Conservation (phyloP, 1,140 invertebrate genomes). For the Philaenus spumarius region DNA sequence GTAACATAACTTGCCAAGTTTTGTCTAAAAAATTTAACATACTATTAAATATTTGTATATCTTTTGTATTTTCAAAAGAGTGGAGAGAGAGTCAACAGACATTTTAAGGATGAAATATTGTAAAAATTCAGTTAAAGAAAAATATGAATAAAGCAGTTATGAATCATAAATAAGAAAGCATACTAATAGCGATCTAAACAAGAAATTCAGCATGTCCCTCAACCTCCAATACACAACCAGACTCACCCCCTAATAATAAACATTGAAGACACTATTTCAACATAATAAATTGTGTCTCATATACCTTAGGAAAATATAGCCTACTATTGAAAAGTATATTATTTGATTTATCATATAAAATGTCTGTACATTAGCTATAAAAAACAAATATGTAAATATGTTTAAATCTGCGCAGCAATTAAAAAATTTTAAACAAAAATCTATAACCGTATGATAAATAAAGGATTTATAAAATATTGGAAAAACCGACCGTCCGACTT, state of each 20-base stretch:
- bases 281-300: neutral
- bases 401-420: neutral
- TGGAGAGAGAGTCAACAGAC: no score
- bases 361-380: constrained; percentile 1
- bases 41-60: no score
- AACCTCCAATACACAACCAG: no score
- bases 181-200: no score
- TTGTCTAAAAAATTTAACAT: no score
- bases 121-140: no score
- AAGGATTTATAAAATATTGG: constrained; percentile 1
- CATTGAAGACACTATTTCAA: constrained; percentile 1
- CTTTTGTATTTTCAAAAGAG: no score
- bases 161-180: no score
- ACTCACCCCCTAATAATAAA: neutral
- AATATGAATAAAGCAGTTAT: no score
- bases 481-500: neutral
- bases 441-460: constrained; percentile 3
- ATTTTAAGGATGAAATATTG: no score
- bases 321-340: neutral
- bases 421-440: neutral
- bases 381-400: no score
- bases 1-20: no score
- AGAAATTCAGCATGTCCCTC: neutral
- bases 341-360: constrained; percentile 5
- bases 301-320: constrained; percentile 1